Evolutionary conservation across 2,888 invertebrate species (phyloP).

Genomic region (Apamea crenata): DNA sequence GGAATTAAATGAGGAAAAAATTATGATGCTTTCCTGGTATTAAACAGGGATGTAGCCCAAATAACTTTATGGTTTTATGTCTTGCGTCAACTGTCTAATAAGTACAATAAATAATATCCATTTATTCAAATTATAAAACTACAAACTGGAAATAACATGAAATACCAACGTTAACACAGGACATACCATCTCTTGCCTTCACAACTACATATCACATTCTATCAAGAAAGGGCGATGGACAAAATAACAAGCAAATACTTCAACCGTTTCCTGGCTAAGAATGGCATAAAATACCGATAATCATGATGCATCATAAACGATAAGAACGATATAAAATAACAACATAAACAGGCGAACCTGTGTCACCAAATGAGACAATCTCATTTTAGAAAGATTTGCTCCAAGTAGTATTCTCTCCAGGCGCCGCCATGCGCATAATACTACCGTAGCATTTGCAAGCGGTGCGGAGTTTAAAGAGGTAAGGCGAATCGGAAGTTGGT

Average conservation of each 20-base stretch:
- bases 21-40: neutral
- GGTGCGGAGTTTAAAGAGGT: neutral
- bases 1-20: constrained; percentile 9
- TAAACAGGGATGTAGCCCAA: neutral
- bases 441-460: neutral
- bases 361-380: neutral
- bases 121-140: constrained; percentile 15
- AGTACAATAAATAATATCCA: constrained; percentile 10
- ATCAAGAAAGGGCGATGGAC: constrained; percentile 40
- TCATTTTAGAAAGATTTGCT: neutral
- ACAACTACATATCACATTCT: constrained; percentile 41
- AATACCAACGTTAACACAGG: constrained; percentile 16
- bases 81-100: constrained; percentile 14
- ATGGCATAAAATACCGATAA: neutral
- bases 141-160: constrained; percentile 32
- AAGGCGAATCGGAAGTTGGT: neutral
- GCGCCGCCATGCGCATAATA: neutral
- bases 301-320: neutral
- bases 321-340: neutral
- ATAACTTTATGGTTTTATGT: constrained; percentile 12
- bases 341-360: constrained; percentile 6
- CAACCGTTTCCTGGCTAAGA: neutral
- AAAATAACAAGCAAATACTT: constrained; percentile 13
- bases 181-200: constrained; percentile 18
- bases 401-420: neutral